Percentiles rank a stretch among this genome's conserved stretches.
Conservation (phyloP, 2,888 invertebrate species). For the Dyspetes luteomarginatus region DNA sequence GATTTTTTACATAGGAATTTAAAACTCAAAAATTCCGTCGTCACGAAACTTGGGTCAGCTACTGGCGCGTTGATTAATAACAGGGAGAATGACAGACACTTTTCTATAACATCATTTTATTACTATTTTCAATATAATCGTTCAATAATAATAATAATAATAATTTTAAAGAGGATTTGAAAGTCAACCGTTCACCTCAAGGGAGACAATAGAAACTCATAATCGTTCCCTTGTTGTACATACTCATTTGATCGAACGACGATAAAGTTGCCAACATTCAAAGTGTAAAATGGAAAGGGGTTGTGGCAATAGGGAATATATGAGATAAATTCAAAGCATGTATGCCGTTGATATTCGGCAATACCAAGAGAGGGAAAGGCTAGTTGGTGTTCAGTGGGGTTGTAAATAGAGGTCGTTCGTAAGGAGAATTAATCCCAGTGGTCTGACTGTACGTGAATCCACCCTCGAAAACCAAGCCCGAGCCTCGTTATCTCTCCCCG, state of each 20-base stretch:
- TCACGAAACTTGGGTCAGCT: no score
- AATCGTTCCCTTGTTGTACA: neutral
- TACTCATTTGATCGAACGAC: slow-evolving; percentile 8
- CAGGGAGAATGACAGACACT: no score
- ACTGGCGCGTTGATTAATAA: no score
- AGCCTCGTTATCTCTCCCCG: slow-evolving; percentile 66
- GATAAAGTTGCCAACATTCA: slow-evolving; percentile 10
- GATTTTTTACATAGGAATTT: no score
- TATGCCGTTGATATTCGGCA: neutral
- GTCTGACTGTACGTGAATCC: slow-evolving; percentile 59
- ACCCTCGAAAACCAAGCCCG: slow-evolving; percentile 63
- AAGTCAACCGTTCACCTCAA: neutral
- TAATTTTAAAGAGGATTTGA: neutral
- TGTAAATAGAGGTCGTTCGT: slow-evolving; percentile 62
- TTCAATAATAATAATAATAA: no score
- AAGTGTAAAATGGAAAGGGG: neutral
- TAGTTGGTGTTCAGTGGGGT: slow-evolving; percentile 42
- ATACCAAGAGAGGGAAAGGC: slow-evolving; percentile 24
- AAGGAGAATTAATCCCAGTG: slow-evolving; percentile 62
- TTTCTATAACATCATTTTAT: no score
- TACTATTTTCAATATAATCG: no score
- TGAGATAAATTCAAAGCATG: neutral
- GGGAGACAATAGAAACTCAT: neutral
- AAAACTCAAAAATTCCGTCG: no score
- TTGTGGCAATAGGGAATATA: neutral